Evolutionary conservation across 2,888 invertebrate species (phyloP).

Genomic region (Diogma glabrata): DNA sequence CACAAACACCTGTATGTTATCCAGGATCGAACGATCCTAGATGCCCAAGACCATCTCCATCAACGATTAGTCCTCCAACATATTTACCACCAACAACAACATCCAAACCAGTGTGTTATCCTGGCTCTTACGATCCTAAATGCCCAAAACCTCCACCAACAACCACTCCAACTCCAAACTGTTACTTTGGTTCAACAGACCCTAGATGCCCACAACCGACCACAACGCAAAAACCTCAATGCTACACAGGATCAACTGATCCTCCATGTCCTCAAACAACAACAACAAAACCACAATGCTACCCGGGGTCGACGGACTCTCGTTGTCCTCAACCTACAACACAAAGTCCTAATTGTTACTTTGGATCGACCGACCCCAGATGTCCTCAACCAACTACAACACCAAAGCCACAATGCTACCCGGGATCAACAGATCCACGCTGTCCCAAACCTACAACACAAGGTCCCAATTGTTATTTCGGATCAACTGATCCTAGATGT

Average conservation of each 20-base stretch:
- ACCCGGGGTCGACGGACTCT: conserved; percentile 12
- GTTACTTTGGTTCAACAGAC: conserved; percentile 28
- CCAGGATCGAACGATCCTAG: conserved; percentile 24
- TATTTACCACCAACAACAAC: conserved; percentile 29
- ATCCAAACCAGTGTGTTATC: conserved; percentile 21
- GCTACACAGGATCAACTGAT: conserved; percentile 30
- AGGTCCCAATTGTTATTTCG: conserved; percentile 25
- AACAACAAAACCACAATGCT: background rate
- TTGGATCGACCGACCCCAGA: background rate
- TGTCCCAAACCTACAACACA: conserved; percentile 24
- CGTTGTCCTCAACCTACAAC: background rate
- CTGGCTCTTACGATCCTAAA: conserved; percentile 29
- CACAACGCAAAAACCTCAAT: conserved; percentile 21
- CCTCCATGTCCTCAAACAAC: conserved; percentile 22
- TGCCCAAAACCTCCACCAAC: conserved; percentile 26
- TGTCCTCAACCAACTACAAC: conserved; percentile 1
- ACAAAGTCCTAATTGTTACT: background rate
- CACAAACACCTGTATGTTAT: conserved; percentile 20
- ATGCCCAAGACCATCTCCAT: conserved; percentile 23
- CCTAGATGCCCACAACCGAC: conserved; percentile 31
- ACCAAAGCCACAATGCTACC: conserved; percentile 22
- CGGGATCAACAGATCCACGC: conserved; percentile 30
- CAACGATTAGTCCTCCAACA: conserved; percentile 22
- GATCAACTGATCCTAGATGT: conserved; percentile 26
- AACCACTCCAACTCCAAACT: conserved; percentile 19